These are phyloP conservation scores for Pogoniulus pusillus DNA, from an alignment of 2,797 vertebrate species.

Conservation along the genomic window DNA sequence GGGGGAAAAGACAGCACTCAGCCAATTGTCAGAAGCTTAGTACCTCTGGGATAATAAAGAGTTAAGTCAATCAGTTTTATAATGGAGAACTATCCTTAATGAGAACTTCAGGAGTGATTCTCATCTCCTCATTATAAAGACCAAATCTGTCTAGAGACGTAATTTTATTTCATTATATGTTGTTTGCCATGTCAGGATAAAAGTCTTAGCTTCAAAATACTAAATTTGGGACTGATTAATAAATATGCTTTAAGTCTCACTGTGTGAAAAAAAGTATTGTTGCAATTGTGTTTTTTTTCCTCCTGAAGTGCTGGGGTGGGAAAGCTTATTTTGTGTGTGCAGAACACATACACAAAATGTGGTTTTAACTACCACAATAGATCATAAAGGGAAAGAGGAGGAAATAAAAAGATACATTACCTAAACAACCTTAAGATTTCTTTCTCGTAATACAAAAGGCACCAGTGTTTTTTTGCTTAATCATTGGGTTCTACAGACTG, in stretches of 20 bases:
- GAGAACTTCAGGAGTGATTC: slow-evolving; percentile 9
- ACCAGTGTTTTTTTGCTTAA: not conserved
- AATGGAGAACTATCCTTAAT: not conserved
- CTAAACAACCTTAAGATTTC: not conserved
- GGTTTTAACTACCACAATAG: slow-evolving; percentile 5
- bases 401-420: slow-evolving; percentile 17
- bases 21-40: not conserved
- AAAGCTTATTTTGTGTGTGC: slow-evolving; percentile 12
- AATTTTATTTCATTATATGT: slow-evolving; percentile 22
- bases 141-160: slow-evolving; percentile 13
- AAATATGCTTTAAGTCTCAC: not conserved
- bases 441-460: not conserved
- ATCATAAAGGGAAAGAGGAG: not conserved
- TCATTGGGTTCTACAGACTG: not conserved
- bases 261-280: not conserved
- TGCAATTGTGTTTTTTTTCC: slow-evolving; percentile 6
- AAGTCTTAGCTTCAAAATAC: not conserved
- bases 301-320: not conserved
- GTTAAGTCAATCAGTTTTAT: not conserved
- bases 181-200: slow-evolving; percentile 6
- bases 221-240: slow-evolving; percentile 9
- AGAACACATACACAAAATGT: slow-evolving; percentile 13
- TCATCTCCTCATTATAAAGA: not conserved
- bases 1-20: not conserved
- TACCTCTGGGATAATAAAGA: not conserved